Evolutionary conservation across 2,888 invertebrate species (phyloP).

Genomic region (Noctua janthe): DNA sequence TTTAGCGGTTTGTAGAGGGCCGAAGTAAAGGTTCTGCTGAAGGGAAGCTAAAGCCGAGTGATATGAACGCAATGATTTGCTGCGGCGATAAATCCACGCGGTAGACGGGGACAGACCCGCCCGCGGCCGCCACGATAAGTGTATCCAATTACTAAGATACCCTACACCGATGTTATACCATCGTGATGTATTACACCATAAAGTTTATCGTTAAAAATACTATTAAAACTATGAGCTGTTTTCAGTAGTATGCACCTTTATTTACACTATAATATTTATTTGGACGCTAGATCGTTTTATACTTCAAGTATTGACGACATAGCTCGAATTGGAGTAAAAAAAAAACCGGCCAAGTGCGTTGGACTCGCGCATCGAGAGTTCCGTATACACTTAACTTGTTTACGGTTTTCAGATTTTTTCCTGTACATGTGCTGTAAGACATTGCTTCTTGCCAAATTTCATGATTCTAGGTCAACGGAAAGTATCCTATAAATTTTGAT

Average conservation of each 20-base stretch:
- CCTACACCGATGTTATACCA: slow-evolving; percentile 78
- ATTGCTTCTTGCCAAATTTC: no score
- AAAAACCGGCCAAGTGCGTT: no score
- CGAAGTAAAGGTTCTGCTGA: slow-evolving; percentile 50
- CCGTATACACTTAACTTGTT: no score
- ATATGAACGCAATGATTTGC: slow-evolving; percentile 86
- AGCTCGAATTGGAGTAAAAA: background rate
- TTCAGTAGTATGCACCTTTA: slow-evolving; percentile 30
- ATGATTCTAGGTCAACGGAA: no score
- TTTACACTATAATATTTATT: slow-evolving; percentile 4
- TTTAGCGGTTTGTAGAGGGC: slow-evolving; percentile 51
- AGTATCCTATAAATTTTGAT: no score
- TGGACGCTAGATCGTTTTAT: background rate
- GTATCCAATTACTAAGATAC: slow-evolving; percentile 87
- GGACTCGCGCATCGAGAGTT: no score
- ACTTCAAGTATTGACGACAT: background rate
- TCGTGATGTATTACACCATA: slow-evolving; percentile 75
- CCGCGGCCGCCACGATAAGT: slow-evolving; percentile 85
- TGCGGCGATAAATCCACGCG: slow-evolving; percentile 82
- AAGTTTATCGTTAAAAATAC: slow-evolving; percentile 71
- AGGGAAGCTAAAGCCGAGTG: slow-evolving; percentile 70
- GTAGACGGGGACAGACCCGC: slow-evolving; percentile 82
- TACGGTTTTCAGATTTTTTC: no score
- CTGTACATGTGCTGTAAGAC: no score
- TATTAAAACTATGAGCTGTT: slow-evolving; percentile 52